Conservation (phyloP, 2,888 invertebrate species). For the Smittia sp. region DNA sequence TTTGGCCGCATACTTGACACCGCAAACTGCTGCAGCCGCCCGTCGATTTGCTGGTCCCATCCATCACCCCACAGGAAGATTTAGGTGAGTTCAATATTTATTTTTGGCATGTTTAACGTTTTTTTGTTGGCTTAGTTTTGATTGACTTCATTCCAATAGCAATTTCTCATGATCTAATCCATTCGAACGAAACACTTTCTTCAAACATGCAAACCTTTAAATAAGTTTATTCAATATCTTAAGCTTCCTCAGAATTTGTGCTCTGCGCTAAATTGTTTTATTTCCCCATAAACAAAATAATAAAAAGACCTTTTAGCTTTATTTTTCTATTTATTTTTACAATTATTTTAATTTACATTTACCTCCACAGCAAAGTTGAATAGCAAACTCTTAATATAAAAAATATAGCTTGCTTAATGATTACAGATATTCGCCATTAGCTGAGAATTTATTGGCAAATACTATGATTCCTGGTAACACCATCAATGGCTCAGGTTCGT, state of each 20-base stretch:
- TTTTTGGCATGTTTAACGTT: neutral
- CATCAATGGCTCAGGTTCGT: conserved; percentile 65
- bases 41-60: conserved; percentile 78
- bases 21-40: conserved; percentile 65
- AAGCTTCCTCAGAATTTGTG: too few relatives aligned
- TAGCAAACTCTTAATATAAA: conserved; percentile 31
- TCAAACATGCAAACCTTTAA: too few relatives aligned
- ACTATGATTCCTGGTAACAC: conserved; percentile 75
- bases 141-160: too few relatives aligned
- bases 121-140: neutral
- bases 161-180: too few relatives aligned
- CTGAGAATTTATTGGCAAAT: conserved; percentile 72
- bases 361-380: conserved; percentile 33
- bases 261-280: too few relatives aligned
- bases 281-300: too few relatives aligned
- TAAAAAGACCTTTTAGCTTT: too few relatives aligned
- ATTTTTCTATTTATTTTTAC: neutral
- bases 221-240: too few relatives aligned
- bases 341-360: neutral
- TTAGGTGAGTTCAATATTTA: conserved; percentile 29
- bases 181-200: too few relatives aligned
- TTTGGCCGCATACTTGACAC: conserved; percentile 79
- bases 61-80: conserved; percentile 47
- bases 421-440: conserved; percentile 77
- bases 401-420: conserved; percentile 36